Percentiles rank a stretch among this genome's conserved stretches.
Conservation (phyloP, 1,140 invertebrate genomes). For the Seison nebaliae region DNA sequence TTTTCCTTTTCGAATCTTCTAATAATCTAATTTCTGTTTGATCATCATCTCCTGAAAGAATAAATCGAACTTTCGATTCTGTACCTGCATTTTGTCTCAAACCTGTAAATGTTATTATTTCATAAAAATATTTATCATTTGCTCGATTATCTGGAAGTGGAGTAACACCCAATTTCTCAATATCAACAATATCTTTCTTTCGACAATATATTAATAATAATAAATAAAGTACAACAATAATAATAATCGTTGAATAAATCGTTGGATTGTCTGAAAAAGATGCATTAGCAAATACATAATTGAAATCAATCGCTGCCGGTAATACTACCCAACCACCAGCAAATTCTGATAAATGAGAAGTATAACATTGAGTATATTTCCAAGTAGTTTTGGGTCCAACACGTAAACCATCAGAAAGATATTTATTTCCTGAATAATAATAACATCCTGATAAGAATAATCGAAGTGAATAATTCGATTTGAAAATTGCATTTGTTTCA, state of each 20-base stretch:
- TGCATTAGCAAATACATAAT: conserved; percentile 26
- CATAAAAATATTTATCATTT: conserved; percentile 18
- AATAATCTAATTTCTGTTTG: conserved; percentile 31
- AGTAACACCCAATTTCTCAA: conserved; percentile 21
- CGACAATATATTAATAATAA: conserved; percentile 29
- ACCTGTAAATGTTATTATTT: conserved; percentile 20
- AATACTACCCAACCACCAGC: conserved; percentile 24
- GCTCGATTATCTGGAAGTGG: conserved; percentile 19
- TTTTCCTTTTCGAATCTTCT: conserved; percentile 23
- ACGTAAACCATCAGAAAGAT: conserved; percentile 16
- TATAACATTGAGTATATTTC: conserved; percentile 17
- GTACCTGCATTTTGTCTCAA: conserved; percentile 22
- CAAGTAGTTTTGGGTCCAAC: conserved; percentile 14
- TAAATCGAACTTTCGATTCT: conserved; percentile 28
- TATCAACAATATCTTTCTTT: conserved; percentile 29
- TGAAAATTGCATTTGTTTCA: conserved; percentile 11
- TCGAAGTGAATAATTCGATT: conserved; percentile 15
- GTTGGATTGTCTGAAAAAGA: conserved; percentile 34
- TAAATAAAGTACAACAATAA: conserved; percentile 28
- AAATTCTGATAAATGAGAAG: conserved; percentile 27
- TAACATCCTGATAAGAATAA: conserved; percentile 14
- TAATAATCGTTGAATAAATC: conserved; percentile 32
- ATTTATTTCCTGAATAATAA: conserved; percentile 14
- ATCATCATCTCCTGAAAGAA: conserved; percentile 28
- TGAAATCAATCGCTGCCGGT: conserved; percentile 28